Percentiles rank a stretch among this genome's conserved stretches.
These are phyloP conservation scores for Lithobates pipiens DNA, from an alignment of 2,797 vertebrate species.

Conservation along the genomic window DNA sequence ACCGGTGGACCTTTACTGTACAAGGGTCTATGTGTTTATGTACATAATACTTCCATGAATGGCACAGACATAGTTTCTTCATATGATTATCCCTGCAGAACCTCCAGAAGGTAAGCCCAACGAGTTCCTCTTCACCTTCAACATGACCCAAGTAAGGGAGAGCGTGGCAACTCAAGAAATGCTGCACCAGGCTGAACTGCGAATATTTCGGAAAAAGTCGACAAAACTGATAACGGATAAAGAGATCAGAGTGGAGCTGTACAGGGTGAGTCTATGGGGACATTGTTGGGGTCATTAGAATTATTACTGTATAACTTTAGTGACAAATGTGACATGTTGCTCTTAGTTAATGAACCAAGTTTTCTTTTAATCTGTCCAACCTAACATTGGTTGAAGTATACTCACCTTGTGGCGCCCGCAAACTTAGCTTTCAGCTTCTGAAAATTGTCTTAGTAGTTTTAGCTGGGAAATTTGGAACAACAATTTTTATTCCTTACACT, in stretches of 20 bases:
- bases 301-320: too few relatives aligned
- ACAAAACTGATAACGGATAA: accelerated
- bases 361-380: too few relatives aligned
- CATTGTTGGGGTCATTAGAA: neutral
- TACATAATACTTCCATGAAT: neutral
- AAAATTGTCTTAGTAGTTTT: too few relatives aligned
- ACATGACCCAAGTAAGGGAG: slow-evolving; percentile 72
- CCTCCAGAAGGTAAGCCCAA: neutral
- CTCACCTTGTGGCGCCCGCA: too few relatives aligned
- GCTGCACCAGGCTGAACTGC: slow-evolving; percentile 84
- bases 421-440: too few relatives aligned
- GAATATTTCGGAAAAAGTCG: slow-evolving; percentile 75
- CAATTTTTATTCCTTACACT: too few relatives aligned
- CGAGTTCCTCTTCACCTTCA: slow-evolving; percentile 74
- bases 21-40: neutral
- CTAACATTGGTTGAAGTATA: too few relatives aligned
- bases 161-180: slow-evolving; percentile 69
- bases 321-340: too few relatives aligned
- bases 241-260: slow-evolving; percentile 84
- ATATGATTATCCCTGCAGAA: neutral
- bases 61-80: neutral
- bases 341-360: too few relatives aligned
- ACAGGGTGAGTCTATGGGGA: slow-evolving; percentile 67
- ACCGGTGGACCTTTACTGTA: too few relatives aligned
- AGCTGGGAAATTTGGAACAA: too few relatives aligned